Conservation (phyloP, 2,113 vertebrate species). For the Corapipo altera region DNA sequence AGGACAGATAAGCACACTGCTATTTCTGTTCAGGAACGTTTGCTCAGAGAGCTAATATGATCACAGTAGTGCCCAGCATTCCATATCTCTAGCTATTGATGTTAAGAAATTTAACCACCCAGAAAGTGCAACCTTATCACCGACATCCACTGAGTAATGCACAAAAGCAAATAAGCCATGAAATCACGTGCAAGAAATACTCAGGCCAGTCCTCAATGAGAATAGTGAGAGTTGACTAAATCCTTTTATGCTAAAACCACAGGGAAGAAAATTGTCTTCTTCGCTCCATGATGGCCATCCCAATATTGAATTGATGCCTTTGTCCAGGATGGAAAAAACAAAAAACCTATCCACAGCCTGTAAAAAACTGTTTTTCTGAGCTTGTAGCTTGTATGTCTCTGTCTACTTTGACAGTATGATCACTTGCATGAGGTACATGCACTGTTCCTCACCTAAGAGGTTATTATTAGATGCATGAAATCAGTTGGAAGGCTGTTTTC, state of each 20-base stretch:
- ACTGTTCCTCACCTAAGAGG: not conserved
- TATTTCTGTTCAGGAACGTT: not conserved
- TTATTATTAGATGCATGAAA: not conserved
- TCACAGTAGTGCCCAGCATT: not conserved
- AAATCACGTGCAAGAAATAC: not conserved
- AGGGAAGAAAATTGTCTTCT: not conserved
- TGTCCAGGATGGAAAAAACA: not conserved
- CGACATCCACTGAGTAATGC: not conserved
- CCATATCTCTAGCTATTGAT: not conserved
- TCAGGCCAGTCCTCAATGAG: not conserved
- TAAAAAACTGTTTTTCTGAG: not conserved
- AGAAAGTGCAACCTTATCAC: not conserved
- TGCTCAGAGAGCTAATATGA: not conserved
- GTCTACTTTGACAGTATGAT: not conserved
- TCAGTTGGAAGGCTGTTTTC: not conserved
- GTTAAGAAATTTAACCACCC: not conserved
- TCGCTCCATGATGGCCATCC: not conserved
- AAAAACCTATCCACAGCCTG: not conserved
- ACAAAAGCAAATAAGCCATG: not conserved
- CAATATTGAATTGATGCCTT: not conserved
- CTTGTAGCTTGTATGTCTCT: not conserved
- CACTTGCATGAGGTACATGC: not conserved
- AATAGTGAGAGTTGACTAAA: not conserved
- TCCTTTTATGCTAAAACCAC: not conserved
- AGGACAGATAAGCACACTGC: not conserved